Percentiles rank a stretch among this genome's conserved stretches.
Conservation (phyloP, 1,140 invertebrate species). For the Pogonus chalceus region DNA sequence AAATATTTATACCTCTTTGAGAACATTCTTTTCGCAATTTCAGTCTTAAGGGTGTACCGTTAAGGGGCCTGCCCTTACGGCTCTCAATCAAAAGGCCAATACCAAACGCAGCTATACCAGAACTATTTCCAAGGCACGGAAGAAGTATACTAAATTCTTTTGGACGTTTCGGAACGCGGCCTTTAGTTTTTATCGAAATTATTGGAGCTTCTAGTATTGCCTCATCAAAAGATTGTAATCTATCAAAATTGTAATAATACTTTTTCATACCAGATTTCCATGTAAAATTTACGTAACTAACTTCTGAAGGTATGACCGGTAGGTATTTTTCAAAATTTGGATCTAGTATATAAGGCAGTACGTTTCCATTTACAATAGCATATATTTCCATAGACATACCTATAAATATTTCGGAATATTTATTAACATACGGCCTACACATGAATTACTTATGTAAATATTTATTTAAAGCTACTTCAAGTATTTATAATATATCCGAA, state of each 20-base stretch:
- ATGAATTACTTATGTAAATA: constrained; percentile 4
- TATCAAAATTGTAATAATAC: constrained; percentile 81
- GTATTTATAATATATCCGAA: background rate
- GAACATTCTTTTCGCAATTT: constrained; percentile 89
- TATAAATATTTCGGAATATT: constrained; percentile 29
- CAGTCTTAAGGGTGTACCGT: constrained; percentile 81
- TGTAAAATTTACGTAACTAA: constrained; percentile 83
- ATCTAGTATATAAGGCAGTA: constrained; percentile 74
- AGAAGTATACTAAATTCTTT: constrained; percentile 89
- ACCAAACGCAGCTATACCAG: constrained; percentile 78
- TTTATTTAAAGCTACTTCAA: constrained; percentile 3
- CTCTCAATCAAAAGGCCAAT: constrained; percentile 80
- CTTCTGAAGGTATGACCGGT: constrained; percentile 82
- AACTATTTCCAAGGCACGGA: constrained; percentile 80
- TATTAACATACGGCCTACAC: background rate
- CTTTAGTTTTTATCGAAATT: constrained; percentile 76
- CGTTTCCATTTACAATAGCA: constrained; percentile 74
- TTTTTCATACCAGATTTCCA: constrained; percentile 79
- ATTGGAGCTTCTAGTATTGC: constrained; percentile 72
- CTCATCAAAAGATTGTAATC: constrained; percentile 71
- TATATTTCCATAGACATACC: constrained; percentile 80
- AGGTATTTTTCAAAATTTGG: constrained; percentile 81
- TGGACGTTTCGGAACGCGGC: constrained; percentile 70
- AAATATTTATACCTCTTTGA: constrained; percentile 52
- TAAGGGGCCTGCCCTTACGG: constrained; percentile 61